Evolutionary conservation across 1,140 invertebrate genomes (phyloP).

Genomic region (Anthonomus grandis): DNA sequence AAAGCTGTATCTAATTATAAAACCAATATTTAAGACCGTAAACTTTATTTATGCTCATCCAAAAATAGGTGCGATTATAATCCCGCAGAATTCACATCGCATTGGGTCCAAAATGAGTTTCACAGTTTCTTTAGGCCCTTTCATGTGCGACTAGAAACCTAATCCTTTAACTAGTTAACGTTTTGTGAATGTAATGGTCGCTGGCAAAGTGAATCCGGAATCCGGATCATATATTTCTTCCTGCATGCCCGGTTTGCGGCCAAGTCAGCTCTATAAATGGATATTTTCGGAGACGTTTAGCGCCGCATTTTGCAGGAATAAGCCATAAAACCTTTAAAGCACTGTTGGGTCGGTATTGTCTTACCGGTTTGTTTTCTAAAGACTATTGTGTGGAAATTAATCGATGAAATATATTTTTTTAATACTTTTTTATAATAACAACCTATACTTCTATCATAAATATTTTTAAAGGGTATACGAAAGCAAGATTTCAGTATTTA

Average conservation of each 20-base stretch:
- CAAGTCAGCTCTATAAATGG: constrained; percentile 35
- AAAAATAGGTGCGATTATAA: too few species aligned
- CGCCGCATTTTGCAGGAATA: constrained; percentile 36
- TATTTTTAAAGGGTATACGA: too few species aligned
- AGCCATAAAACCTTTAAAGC: constrained; percentile 34
- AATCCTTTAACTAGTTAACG: constrained; percentile 34
- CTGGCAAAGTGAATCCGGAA: constrained; percentile 36
- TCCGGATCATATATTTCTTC: constrained; percentile 36
- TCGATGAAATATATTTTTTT: too few species aligned
- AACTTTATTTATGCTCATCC: too few species aligned
- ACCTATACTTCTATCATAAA: too few species aligned
- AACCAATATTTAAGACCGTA: too few species aligned
- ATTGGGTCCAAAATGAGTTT: constrained; percentile 28
- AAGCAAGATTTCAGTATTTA: too few species aligned
- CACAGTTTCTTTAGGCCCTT: constrained; percentile 28
- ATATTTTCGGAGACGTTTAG: constrained; percentile 43
- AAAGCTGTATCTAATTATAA: too few species aligned
- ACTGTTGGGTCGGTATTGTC: constrained; percentile 8
- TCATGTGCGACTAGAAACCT: constrained; percentile 28
- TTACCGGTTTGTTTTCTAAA: constrained; percentile 1
- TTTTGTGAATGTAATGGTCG: constrained; percentile 32
- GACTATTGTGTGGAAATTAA: constrained; percentile 7
- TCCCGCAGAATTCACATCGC: too few species aligned
- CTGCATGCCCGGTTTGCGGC: constrained; percentile 37
- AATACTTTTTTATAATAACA: too few species aligned